These are phyloP conservation scores for Spatulosminthurus flaviceps DNA, from an alignment of 2,888 invertebrate genomes.

Conservation along the genomic window DNA sequence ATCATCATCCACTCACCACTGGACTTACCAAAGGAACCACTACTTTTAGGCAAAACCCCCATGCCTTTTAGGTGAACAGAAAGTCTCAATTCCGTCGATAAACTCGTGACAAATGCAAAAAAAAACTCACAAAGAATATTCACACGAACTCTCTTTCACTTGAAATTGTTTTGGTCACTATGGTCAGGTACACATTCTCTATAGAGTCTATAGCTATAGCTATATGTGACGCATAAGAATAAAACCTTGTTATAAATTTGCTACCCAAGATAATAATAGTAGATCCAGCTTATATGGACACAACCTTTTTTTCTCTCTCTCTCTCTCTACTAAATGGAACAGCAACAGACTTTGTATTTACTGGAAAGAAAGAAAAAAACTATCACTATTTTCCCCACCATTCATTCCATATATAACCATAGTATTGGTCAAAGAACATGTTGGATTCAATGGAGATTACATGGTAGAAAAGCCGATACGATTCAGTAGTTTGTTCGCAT, in stretches of 20 bases:
- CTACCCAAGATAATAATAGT: neutral
- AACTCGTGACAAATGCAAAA: no score
- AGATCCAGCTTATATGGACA: neutral
- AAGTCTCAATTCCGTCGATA: no score
- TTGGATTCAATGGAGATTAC: neutral
- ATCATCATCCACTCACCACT: no score
- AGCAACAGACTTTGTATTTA: neutral
- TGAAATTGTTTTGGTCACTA: no score
- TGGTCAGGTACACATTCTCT: no score
- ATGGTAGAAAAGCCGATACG: neutral
- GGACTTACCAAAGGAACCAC: no score
- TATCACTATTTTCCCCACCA: neutral
- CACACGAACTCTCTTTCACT: no score
- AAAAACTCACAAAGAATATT: no score
- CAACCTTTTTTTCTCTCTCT: neutral
- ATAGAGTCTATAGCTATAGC: no score
- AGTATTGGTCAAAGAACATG: slow-evolving; percentile 6
- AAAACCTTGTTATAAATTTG: neutral
- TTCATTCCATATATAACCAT: neutral
- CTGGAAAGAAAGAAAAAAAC: neutral
- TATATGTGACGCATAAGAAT: no score
- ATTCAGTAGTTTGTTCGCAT: neutral
- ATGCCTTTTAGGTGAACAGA: no score
- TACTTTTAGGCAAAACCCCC: no score
- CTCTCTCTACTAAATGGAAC: neutral